Base-by-base conservation (phyloP, 2,888 invertebrate genomes). In the Eugnorisma glareosa region DNA sequence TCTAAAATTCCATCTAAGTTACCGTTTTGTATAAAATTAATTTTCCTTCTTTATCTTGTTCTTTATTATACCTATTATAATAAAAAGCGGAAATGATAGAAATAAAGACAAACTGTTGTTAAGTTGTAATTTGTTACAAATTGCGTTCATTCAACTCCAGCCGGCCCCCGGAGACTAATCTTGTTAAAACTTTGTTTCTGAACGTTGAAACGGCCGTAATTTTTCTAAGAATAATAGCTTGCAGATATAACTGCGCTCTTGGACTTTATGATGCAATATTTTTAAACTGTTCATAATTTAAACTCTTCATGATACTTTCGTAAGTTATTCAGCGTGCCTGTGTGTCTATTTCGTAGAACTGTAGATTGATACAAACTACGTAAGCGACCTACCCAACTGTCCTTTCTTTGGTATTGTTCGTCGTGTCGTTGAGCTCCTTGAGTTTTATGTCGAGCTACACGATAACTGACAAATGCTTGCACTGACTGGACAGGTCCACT, bases 61-160 rank as follows among this genome's bases (percentile, higher is more conserved):
- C 82, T 84, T 82, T 68, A 85, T 84, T 83, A n/a, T n/a, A n/a
- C n/a, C n/a, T n/a, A 77, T 75, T 64, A 67, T 75, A 81, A 84
- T 79, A 84, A 80, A 85, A 80, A 66, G 71, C 68, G 73, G 81
- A 81, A 84, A 89, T 83, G 73, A 81, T 85, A 84, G 81, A 87
- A 87, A 89, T 87, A 83, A 83, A 85, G 83, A 86, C 80, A 85
- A 86, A 86, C 82, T 85, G 87, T 86, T 89, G 77, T 83, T 87
- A 87, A 82, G 84, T 86, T 80, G 83, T 89, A 91, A 92, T 90
- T 91, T 83, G 86, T 89, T 86, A 88, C 86, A 91, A 92, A 91
- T 90, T 90, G 91, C 89, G 87, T 90, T 85, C 86, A 88, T 90
- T 89, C 87, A 83, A 84, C 82, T 87, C 77, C 86, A 91, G 84